A percentile compares a stretch with the other conserved stretches of the same genome.
phyloP scores from a whole-genome alignment of 1,140 invertebrate genomes.

The Oryctes rhinoceros region DNA sequence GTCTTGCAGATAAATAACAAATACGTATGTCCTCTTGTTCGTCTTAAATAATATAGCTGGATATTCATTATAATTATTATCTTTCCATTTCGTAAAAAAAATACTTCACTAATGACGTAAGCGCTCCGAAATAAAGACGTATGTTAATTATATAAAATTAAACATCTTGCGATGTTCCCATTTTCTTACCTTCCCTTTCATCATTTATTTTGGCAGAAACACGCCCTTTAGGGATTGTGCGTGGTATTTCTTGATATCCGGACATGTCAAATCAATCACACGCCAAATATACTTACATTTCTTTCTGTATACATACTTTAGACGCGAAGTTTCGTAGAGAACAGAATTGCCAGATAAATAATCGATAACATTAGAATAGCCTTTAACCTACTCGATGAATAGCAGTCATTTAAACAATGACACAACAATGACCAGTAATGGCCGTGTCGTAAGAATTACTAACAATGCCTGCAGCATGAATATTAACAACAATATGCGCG shows the following conservation, averaged over 20 bases:
- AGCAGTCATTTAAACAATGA: constrained; percentile 28
- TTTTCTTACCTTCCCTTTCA: no score
- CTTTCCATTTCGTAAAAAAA: no score
- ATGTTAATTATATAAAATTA: no score
- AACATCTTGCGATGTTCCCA: no score
- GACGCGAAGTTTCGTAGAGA: background rate
- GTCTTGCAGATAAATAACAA: no score
- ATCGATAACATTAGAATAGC: constrained; percentile 26
- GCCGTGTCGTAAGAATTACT: constrained; percentile 6
- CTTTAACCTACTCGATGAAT: constrained; percentile 30
- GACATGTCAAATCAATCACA: background rate
- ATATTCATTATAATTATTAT: no score
- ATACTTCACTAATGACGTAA: no score
- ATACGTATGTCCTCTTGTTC: no score
- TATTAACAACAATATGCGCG: background rate
- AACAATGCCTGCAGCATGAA: background rate
- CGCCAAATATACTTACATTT: background rate
- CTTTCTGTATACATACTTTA: background rate
- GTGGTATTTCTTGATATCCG: background rate
- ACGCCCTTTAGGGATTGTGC: background rate
- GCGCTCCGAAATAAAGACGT: no score
- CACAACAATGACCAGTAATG: constrained; percentile 27
- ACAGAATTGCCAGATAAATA: constrained; percentile 5
- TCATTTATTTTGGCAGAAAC: background rate
- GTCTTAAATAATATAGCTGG: no score